These are phyloP conservation scores for Smittia sp. DNA, from an alignment of 2,888 invertebrate species.

Conservation along the genomic window DNA sequence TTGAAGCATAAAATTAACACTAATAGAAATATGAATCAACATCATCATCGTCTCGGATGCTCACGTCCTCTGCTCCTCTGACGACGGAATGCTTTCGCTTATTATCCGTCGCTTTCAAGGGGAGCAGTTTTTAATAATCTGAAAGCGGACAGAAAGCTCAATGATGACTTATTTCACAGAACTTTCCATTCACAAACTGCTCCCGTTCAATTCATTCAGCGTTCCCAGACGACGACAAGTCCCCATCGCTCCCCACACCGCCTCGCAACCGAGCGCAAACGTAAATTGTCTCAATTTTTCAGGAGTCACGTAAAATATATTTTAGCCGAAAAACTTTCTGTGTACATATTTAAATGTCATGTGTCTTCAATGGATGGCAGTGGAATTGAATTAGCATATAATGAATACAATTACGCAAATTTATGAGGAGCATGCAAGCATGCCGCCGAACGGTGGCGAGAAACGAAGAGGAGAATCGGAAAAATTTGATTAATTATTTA, in stretches of 20 bases:
- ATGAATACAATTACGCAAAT: constrained; percentile 41
- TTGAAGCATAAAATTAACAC: constrained; percentile 38
- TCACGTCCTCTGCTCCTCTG: background rate
- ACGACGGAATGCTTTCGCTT: background rate
- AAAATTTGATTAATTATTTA: constrained; percentile 42
- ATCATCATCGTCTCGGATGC: constrained; percentile 11
- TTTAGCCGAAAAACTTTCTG: constrained; percentile 15
- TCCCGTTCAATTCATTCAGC: constrained; percentile 10
- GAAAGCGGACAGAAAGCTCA: background rate
- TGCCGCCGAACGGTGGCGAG: constrained; percentile 31
- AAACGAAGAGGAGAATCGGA: constrained; percentile 28
- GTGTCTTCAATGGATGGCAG: constrained; percentile 39
- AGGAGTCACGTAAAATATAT: constrained; percentile 40
- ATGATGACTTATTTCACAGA: constrained; percentile 9
- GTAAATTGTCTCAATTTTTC: constrained; percentile 41
- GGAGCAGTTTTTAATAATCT: background rate
- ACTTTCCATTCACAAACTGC: constrained; percentile 2
- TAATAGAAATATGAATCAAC: constrained; percentile 34
- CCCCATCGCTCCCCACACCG: background rate
- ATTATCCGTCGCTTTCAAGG: background rate
- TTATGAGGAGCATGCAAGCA: constrained; percentile 41
- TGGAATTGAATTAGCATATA: constrained; percentile 41
- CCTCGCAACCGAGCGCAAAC: background rate
- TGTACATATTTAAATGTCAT: constrained; percentile 31
- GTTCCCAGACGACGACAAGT: constrained; percentile 10